Conservation (phyloP, 2,888 invertebrate species). For the Tetheella fluctuosa region DNA sequence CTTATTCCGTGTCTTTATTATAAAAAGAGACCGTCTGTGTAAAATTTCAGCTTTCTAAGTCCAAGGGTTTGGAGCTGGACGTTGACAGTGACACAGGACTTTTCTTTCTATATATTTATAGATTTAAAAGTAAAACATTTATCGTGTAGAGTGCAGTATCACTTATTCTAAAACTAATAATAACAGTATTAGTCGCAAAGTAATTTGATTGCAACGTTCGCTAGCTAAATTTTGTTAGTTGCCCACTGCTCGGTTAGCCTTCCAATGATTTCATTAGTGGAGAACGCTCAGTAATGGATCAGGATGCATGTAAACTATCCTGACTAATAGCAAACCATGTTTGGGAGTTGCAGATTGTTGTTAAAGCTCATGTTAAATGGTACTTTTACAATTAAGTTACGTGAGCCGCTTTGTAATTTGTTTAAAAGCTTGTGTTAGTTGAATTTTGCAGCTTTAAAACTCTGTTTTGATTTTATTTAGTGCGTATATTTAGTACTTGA, state of each 20-base stretch:
- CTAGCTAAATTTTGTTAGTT: constrained; percentile 49
- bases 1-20: too few relatives aligned
- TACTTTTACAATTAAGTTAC: background rate
- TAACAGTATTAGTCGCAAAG: background rate
- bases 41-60: too few relatives aligned
- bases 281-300: constrained; percentile 49
- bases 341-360: constrained; percentile 17
- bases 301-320: constrained; percentile 29
- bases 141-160: too few relatives aligned
- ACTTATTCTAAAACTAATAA: background rate
- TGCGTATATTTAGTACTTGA: too few relatives aligned
- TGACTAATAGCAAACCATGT: constrained; percentile 33
- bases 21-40: too few relatives aligned
- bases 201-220: constrained; percentile 18
- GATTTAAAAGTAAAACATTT: too few relatives aligned
- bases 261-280: constrained; percentile 58
- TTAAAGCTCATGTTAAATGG: background rate
- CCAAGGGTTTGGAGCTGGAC: too few relatives aligned
- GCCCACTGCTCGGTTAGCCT: constrained; percentile 44
- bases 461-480: background rate
- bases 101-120: too few relatives aligned
- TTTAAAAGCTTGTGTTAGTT: background rate
- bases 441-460: background rate
- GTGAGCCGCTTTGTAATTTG: background rate
- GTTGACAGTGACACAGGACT: too few relatives aligned